Percentiles rank a stretch among this genome's conserved stretches.
Conservation (phyloP, 2,113 vertebrate species). For the Burhinus bistriatus region DNA sequence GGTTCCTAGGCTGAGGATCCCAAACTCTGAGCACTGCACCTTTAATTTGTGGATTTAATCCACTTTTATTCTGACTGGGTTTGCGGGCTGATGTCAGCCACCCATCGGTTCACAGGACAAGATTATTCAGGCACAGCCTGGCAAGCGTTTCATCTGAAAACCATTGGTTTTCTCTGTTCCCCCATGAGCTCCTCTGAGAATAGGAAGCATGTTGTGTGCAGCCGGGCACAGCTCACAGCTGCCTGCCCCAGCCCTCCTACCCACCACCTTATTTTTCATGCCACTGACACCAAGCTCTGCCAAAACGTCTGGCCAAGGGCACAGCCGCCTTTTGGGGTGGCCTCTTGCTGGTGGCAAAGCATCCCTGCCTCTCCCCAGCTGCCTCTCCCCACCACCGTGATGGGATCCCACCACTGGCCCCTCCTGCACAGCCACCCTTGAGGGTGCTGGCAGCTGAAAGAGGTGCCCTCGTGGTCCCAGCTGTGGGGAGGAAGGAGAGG, state of each 20-base stretch:
- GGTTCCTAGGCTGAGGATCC: neutral
- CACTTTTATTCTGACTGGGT: neutral
- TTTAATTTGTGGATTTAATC: neutral
- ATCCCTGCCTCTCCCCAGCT: neutral
- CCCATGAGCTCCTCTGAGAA: neutral
- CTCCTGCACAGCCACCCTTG: neutral
- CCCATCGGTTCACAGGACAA: accelerated
- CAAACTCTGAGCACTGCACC: neutral
- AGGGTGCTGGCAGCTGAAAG: neutral
- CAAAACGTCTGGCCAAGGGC: neutral
- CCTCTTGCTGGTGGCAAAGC: accelerated
- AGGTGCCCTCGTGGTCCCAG: neutral
- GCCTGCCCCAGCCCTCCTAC: neutral
- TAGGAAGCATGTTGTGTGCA: neutral
- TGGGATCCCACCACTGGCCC: neutral
- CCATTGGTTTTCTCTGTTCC: neutral
- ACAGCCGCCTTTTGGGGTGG: neutral
- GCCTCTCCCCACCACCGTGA: neutral
- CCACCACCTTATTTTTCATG: neutral
- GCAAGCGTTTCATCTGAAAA: neutral
- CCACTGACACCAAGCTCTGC: neutral
- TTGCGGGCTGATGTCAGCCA: neutral
- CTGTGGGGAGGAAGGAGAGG: neutral
- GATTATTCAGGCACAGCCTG: neutral
- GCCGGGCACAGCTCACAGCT: neutral